phyloP scores from a whole-genome alignment of 2,888 invertebrate species.

The Cepaea hortensis region DNA sequence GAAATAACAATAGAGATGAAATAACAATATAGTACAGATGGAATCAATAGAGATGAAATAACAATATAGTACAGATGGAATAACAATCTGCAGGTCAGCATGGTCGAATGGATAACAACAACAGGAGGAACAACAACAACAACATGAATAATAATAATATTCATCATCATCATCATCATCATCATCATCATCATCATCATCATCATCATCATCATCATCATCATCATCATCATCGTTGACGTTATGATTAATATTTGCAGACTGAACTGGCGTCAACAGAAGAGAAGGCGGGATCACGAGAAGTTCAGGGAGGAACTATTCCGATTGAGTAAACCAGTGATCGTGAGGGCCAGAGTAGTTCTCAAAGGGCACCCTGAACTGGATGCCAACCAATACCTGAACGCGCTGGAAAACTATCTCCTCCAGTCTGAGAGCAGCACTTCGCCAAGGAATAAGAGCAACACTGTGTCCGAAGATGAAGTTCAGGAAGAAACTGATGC shows the following conservation, averaged over 20 bases:
- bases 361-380: conserved; percentile 33
- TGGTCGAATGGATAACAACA: too few relatives aligned
- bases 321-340: conserved; percentile 38
- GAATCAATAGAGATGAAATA: too few relatives aligned
- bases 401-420: conserved; percentile 30
- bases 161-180: background rate
- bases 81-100: too few relatives aligned
- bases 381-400: conserved; percentile 32
- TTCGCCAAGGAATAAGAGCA: background rate
- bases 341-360: conserved; percentile 32
- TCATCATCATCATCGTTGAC: background rate
- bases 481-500: background rate
- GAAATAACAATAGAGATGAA: too few relatives aligned
- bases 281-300: conserved; percentile 10
- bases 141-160: too few relatives aligned
- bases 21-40: too few relatives aligned
- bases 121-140: conserved; percentile 7
- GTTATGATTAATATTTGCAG: background rate
- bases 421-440: background rate
- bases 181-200: background rate
- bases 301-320: conserved; percentile 30
- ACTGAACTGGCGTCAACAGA: conserved; percentile 34
- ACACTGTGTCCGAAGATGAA: background rate
- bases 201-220: background rate
- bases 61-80: too few relatives aligned